phyloP scores from a whole-genome alignment of 2,888 invertebrate genomes.

The Argyra leucocephala region DNA sequence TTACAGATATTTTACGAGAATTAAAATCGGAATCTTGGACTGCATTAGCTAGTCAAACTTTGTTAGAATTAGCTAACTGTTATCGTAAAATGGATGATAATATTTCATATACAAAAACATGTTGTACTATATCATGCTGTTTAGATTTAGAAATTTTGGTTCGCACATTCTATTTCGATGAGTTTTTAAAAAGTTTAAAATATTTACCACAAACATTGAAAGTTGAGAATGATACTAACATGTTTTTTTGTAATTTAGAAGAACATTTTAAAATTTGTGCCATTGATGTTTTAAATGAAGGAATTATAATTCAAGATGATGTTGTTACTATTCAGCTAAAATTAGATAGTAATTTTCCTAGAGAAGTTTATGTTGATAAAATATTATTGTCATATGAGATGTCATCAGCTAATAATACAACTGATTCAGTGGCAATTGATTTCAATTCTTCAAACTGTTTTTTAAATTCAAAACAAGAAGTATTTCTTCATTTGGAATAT shows the following conservation, averaged over 20 bases:
- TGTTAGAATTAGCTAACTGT: constrained; percentile 74
- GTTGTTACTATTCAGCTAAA: constrained; percentile 48
- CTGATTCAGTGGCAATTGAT: constrained; percentile 10
- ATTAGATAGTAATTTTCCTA: constrained; percentile 53
- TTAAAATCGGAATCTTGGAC: constrained; percentile 84
- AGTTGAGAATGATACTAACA: constrained; percentile 31
- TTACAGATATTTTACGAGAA: constrained; percentile 75
- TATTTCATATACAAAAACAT: constrained; percentile 62
- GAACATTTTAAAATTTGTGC: constrained; percentile 46
- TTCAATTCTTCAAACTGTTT: not conserved
- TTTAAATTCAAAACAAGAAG: constrained; percentile 40
- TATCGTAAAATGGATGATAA: constrained; percentile 70
- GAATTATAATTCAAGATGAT: constrained; percentile 45
- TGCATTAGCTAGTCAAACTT: constrained; percentile 69
- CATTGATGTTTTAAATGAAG: constrained; percentile 33
- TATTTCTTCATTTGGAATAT: constrained; percentile 63
- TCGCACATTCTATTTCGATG: constrained; percentile 69
- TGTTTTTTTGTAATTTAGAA: constrained; percentile 39
- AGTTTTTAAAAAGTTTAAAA: constrained; percentile 63
- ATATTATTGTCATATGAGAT: constrained; percentile 56
- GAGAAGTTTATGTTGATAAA: constrained; percentile 55
- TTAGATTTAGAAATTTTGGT: constrained; percentile 63
- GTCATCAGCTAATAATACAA: constrained; percentile 36
- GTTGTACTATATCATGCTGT: constrained; percentile 70
- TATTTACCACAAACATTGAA: constrained; percentile 32